Percentiles rank a stretch among this genome's conserved stretches.
Evolutionary conservation across 35 echinoderm and acorn worm genomes (phyloP).

Genomic region (Lytechinus pictus): DNA sequence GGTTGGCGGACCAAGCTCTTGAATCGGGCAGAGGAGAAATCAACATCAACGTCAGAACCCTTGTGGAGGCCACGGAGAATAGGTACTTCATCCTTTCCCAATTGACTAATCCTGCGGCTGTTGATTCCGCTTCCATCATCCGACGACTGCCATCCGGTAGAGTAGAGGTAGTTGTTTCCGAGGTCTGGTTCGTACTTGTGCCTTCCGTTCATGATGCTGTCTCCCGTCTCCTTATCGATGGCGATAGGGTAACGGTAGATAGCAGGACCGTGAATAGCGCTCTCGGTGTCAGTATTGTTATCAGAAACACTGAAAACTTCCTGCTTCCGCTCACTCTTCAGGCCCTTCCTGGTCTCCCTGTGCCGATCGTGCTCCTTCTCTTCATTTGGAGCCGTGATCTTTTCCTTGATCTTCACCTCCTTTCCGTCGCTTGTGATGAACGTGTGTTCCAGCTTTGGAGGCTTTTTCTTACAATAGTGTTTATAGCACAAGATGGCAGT

Average conservation of each 20-base stretch:
- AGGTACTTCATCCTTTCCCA: not conserved
- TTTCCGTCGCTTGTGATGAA: constrained; percentile 18
- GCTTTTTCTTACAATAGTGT: constrained; percentile 25
- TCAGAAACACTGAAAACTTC: constrained; percentile 48
- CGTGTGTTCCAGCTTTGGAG: constrained; percentile 21
- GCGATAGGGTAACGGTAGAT: constrained; percentile 50
- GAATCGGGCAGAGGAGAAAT: constrained; percentile 42
- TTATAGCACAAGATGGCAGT: constrained; percentile 45
- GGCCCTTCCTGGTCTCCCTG: not conserved
- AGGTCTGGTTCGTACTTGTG: constrained; percentile 24
- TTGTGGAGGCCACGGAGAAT: not conserved
- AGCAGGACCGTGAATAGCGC: constrained; percentile 12
- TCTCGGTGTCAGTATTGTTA: not conserved
- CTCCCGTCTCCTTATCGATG: constrained; percentile 18
- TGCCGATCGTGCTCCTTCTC: not conserved
- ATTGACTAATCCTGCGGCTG: not conserved
- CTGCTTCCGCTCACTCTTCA: constrained; percentile 39
- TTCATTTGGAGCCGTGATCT: not conserved
- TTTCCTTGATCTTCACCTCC: constrained; percentile 43
- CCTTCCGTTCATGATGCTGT: constrained; percentile 45
- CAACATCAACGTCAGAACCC: constrained; percentile 31
- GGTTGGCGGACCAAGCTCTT: constrained; percentile 33
- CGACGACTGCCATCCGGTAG: constrained; percentile 36
- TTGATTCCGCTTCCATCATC: not conserved
- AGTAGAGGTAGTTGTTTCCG: constrained; percentile 24